These are phyloP conservation scores for Paedocypris sp. DNA, from an alignment of 2,113 vertebrate species.

Conservation along the genomic window DNA sequence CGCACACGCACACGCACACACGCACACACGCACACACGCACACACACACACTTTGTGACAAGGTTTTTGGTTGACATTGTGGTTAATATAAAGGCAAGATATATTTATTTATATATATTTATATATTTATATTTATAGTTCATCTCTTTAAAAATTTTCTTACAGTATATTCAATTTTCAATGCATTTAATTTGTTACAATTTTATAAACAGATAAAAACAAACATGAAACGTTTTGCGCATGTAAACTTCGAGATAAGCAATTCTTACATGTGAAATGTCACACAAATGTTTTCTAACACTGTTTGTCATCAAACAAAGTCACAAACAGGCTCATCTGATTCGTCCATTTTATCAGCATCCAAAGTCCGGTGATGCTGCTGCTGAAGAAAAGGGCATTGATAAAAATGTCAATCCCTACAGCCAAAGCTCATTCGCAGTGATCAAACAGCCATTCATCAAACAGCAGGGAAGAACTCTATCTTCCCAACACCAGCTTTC, in stretches of 20 bases:
- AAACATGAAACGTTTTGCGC: neutral
- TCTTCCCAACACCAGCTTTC: neutral
- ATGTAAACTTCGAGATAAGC: neutral
- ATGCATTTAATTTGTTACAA: no score
- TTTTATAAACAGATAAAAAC: neutral
- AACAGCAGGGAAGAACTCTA: constrained; percentile 4
- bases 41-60: no score
- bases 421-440: constrained; percentile 19
- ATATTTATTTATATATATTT: no score
- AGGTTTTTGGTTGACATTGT: no score
- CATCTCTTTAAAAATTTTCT: no score
- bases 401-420: constrained; percentile 4
- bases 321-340: neutral
- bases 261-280: neutral
- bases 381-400: neutral
- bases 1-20: no score
- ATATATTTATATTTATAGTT: no score
- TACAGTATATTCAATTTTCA: no score
- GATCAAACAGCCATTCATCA: constrained; percentile 29
- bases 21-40: no score
- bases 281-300: neutral
- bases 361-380: neutral
- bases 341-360: neutral
- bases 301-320: neutral
- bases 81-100: no score